Base-by-base conservation (phyloP, 2,888 invertebrate species). In the Carabus problematicus region DNA sequence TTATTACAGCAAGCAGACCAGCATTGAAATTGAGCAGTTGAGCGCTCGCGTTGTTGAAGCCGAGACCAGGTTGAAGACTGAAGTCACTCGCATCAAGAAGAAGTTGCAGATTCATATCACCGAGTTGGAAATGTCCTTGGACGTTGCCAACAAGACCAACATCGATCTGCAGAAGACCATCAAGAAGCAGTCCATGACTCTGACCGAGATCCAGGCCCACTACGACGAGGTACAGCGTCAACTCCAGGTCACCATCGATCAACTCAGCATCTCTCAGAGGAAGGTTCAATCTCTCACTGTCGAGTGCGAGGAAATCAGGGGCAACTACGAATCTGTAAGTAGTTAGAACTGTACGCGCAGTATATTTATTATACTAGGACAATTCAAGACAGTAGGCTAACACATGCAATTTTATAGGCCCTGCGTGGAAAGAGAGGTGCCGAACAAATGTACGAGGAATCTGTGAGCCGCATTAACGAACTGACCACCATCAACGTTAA, bases 81-180 rank as follows among this genome's bases (percentile, higher is more conserved):
- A 98, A 84, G 94, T 98, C 70, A 89, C 90, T 75, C 94, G 97
- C 85, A 94, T 98, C 86, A 97, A 97, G 92, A 98, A 98, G 95
- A 98, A 98, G 93, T 87, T 97, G 82, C 97, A 97, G 86, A 93
- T 97, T 82, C 95, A 95, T 80, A 97, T 98, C 84, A 97, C 97
- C 77, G 97, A 98, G 84, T 86, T 98, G 80, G 97, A 97, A 84
- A 89, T 97, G 87, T 93, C 95, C 68, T 89, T 99, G 84, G 98
- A 98, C 85, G 94, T 96, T 77, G 94, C 97, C 85, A 98, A 98
- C 89, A 96, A 98, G 88, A 95, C 92, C 86, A 97, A 97, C 88
- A 91, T 97, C 80, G 95, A 97, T 82, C 88, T 97, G 82, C 97
- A 97, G 85, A 96, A 97, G 89, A 94, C 95, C 79, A 93, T 97